phyloP scores from a whole-genome alignment of 2,113 vertebrate genomes.

The Stercorarius parasiticus region DNA sequence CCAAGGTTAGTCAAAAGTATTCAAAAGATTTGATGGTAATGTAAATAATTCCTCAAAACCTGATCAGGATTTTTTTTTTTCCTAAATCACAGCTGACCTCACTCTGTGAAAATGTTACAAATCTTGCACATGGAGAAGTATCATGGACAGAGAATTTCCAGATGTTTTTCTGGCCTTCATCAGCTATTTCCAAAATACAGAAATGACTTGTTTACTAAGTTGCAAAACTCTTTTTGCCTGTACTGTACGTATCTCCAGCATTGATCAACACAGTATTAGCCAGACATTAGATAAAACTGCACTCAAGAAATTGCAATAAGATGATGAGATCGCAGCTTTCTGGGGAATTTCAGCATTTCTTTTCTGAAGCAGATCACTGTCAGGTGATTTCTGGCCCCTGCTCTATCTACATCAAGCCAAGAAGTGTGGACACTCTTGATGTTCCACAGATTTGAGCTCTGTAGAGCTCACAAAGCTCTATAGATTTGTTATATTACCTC shows the following conservation, averaged over 20 bases:
- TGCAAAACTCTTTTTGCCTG: neutral
- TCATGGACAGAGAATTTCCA: constrained; percentile 24
- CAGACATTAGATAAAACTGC: neutral
- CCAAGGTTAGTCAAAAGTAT: neutral
- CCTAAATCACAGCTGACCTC: neutral
- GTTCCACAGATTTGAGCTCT: neutral
- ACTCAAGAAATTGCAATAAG: neutral
- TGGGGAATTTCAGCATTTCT: neutral
- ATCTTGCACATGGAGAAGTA: constrained; percentile 9
- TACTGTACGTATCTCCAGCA: neutral
- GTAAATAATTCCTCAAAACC: neutral
- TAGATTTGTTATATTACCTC: neutral
- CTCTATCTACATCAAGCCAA: neutral
- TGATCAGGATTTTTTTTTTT: neutral
- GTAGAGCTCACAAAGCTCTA: neutral
- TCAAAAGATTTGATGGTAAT: neutral
- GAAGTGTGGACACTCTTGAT: neutral
- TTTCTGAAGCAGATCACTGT: neutral
- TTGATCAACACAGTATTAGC: neutral
- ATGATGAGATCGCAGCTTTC: neutral
- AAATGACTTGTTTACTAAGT: neutral
- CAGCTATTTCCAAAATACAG: neutral
- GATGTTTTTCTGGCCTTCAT: constrained; percentile 25
- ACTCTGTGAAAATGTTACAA: constrained; percentile 49
- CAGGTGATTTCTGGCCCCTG: neutral